Evolutionary conservation across 1,140 invertebrate genomes (phyloP).

Genomic region (Sitobion miscanthi): DNA sequence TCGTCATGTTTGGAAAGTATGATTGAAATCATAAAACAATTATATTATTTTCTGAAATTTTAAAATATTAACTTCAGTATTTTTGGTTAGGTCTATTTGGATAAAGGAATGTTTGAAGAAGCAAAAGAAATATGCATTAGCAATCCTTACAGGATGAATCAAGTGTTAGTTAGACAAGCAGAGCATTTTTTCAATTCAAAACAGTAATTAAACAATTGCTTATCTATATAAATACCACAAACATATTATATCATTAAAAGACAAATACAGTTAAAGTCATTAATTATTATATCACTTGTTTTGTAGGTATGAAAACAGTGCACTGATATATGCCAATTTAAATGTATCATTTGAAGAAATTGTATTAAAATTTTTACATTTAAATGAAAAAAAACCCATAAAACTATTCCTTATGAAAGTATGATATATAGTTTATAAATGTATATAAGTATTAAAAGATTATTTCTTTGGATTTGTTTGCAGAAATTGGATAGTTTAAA

Average conservation of each 20-base stretch:
- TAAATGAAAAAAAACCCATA: constrained; percentile 81
- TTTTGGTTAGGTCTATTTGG: constrained; percentile 60
- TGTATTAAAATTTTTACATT: constrained; percentile 88
- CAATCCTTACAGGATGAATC: constrained; percentile 80
- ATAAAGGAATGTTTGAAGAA: constrained; percentile 84
- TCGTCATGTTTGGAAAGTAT: constrained; percentile 82
- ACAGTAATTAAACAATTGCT: constrained; percentile 61
- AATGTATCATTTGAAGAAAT: constrained; percentile 94
- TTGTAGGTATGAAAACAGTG: constrained; percentile 78
- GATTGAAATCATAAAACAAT: constrained; percentile 23
- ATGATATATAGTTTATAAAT: constrained; percentile 38
- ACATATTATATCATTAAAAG: neutral
- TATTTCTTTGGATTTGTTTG: constrained; percentile 53
- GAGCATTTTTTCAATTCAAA: constrained; percentile 83
- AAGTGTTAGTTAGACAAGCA: constrained; percentile 87
- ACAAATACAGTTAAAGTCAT: neutral
- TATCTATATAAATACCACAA: neutral
- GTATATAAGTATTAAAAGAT: neutral
- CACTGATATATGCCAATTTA: constrained; percentile 85
- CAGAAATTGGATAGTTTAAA: constrained; percentile 68
- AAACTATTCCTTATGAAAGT: constrained; percentile 84
- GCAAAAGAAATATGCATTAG: constrained; percentile 82
- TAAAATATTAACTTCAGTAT: neutral
- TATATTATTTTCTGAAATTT: neutral
- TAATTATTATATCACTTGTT: neutral